phyloP scores from a whole-genome alignment of 2,888 invertebrate genomes.

The Rhyacophila evoluta region DNA sequence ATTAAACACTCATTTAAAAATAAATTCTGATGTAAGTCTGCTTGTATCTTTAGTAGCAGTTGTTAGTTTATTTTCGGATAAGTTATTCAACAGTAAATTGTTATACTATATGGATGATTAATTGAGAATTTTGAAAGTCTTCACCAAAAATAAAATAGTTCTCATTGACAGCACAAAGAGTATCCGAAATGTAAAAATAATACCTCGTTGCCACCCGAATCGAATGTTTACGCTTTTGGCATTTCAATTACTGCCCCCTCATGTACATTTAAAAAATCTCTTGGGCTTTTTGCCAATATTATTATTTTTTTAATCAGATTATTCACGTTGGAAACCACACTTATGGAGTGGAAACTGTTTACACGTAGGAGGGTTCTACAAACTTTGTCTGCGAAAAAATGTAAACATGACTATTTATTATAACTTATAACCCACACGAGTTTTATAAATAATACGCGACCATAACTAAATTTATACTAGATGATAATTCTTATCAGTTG shows the following conservation, averaged over 20 bases:
- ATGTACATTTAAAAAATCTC: neutral
- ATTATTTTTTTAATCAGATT: neutral
- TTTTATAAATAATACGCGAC: too few species aligned
- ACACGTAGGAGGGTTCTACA: neutral
- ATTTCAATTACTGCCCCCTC: conserved; percentile 1
- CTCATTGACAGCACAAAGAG: neutral
- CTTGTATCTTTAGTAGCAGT: too few species aligned
- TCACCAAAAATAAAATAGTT: neutral
- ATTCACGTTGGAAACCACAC: neutral
- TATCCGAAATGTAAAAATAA: neutral
- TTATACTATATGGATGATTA: too few species aligned
- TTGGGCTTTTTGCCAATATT: neutral
- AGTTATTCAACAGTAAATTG: too few species aligned
- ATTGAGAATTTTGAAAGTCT: neutral
- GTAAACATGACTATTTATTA: too few species aligned
- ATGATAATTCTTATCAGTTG: too few species aligned
- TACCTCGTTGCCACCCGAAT: neutral
- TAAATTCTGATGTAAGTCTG: too few species aligned
- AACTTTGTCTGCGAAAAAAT: neutral
- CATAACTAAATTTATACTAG: neutral
- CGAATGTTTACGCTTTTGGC: conserved; percentile 5
- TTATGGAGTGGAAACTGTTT: neutral
- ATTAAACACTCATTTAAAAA: too few species aligned
- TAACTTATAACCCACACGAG: too few species aligned
- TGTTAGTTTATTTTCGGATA: too few species aligned